phyloP scores from a whole-genome alignment of 2,113 vertebrate species.

The Menura novaehollandiae region DNA sequence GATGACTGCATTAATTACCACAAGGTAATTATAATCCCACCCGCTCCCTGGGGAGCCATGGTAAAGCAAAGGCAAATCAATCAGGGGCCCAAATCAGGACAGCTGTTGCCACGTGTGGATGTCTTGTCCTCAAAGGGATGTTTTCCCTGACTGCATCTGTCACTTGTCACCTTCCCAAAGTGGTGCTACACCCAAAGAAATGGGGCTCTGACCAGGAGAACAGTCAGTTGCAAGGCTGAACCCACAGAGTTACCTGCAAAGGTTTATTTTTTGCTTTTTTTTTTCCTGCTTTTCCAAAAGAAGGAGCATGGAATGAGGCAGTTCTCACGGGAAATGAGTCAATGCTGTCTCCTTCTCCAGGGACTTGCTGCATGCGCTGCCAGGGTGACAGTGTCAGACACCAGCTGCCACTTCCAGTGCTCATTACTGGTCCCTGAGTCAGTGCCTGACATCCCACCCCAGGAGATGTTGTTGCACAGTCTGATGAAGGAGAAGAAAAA shows the following conservation, averaged over 20 bases:
- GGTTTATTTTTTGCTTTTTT: not conserved
- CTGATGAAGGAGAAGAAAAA: not conserved
- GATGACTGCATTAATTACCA: slow-evolving; percentile 22
- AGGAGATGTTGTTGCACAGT: not conserved
- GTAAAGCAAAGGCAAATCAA: not conserved
- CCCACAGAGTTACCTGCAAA: not conserved
- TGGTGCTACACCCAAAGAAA: not conserved
- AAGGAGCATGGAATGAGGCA: not conserved
- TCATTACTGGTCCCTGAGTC: not conserved
- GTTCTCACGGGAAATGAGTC: not conserved
- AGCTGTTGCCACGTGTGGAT: not conserved
- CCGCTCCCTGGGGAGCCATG: not conserved
- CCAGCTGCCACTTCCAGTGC: not conserved
- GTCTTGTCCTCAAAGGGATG: not conserved
- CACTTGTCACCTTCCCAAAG: not conserved
- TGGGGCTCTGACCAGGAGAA: not conserved
- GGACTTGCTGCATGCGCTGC: not conserved
- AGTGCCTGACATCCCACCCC: not conserved
- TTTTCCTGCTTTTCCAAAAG: not conserved
- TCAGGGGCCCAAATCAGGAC: not conserved
- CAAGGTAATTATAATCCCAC: not conserved
- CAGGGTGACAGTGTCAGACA: not conserved
- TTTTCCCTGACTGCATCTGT: not conserved
- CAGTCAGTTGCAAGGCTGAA: not conserved
- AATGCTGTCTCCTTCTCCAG: not conserved